These are phyloP conservation scores for Bimastos eiseni DNA, from an alignment of 2,888 invertebrate species.

Conservation along the genomic window DNA sequence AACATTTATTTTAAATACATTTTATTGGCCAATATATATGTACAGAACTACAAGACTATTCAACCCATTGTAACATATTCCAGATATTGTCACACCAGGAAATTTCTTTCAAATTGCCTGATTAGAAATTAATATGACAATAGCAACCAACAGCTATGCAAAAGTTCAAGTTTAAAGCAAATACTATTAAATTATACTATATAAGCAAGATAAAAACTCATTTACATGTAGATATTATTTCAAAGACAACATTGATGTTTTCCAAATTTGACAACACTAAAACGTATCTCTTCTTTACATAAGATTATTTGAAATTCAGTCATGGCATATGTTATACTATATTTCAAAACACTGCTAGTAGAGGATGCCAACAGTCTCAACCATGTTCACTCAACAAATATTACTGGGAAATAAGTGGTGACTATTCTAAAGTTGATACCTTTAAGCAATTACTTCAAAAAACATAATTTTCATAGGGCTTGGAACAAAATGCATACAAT, in stretches of 20 bases:
- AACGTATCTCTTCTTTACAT: neutral
- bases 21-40: slow-evolving; percentile 13
- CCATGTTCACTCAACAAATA: neutral
- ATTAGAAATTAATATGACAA: neutral
- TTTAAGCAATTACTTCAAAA: neutral
- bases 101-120: neutral
- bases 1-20: neutral
- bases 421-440: neutral
- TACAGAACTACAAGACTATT: neutral
- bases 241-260: neutral
- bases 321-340: neutral
- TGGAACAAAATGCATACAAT: too few species aligned
- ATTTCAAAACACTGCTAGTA: neutral
- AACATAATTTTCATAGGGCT: neutral
- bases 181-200: neutral
- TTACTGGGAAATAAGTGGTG: neutral
- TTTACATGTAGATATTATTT: neutral
- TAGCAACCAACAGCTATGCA: neutral
- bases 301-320: neutral
- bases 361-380: neutral
- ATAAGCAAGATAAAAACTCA: neutral
- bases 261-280: neutral
- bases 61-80: neutral
- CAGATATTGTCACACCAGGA: neutral
- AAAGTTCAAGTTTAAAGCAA: neutral